Evolutionary conservation across 1,140 invertebrate genomes (phyloP).

Genomic region (Zaprionus nigranus): DNA sequence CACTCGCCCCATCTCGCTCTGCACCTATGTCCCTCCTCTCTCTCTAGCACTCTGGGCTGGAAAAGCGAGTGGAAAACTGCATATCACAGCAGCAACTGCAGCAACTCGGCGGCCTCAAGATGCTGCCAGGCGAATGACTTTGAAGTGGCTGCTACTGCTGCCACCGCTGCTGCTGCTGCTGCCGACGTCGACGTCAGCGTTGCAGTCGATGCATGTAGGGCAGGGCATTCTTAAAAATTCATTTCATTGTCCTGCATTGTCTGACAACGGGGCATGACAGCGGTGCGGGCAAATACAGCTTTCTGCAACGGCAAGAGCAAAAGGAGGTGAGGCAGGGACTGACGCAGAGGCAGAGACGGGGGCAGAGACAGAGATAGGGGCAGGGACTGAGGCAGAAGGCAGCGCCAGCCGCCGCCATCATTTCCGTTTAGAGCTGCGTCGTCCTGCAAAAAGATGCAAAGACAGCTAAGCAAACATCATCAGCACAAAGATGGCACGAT

Average conservation of each 20-base stretch:
- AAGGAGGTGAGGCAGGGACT: not conserved
- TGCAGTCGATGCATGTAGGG: slow-evolving; percentile 71
- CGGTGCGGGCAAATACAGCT: slow-evolving; percentile 74
- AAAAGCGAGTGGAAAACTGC: slow-evolving; percentile 63
- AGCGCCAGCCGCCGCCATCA: slow-evolving; percentile 71
- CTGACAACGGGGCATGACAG: slow-evolving; percentile 52
- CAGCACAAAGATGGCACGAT: slow-evolving; percentile 76
- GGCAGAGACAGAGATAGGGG: not conserved
- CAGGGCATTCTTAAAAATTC: slow-evolving; percentile 81
- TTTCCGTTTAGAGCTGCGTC: slow-evolving; percentile 77
- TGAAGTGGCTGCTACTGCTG: slow-evolving; percentile 61
- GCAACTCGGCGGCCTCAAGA: slow-evolving; percentile 56
- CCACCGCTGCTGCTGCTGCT: not conserved
- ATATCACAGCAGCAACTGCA: slow-evolving; percentile 69
- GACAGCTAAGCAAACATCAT: slow-evolving; percentile 84
- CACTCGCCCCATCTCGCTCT: slow-evolving; percentile 21
- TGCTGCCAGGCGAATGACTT: slow-evolving; percentile 75
- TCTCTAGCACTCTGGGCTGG: slow-evolving; percentile 22
- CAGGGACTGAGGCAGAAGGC: slow-evolving; percentile 12
- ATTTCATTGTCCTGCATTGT: slow-evolving; percentile 82
- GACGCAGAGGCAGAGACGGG: slow-evolving; percentile 37
- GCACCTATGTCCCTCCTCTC: slow-evolving; percentile 8
- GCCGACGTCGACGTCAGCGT: not conserved
- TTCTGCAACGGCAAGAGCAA: slow-evolving; percentile 58
- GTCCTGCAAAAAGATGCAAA: slow-evolving; percentile 79